phyloP scores from a whole-genome alignment of 2,113 vertebrate genomes.

The Ptychochromis oligacanthus region DNA sequence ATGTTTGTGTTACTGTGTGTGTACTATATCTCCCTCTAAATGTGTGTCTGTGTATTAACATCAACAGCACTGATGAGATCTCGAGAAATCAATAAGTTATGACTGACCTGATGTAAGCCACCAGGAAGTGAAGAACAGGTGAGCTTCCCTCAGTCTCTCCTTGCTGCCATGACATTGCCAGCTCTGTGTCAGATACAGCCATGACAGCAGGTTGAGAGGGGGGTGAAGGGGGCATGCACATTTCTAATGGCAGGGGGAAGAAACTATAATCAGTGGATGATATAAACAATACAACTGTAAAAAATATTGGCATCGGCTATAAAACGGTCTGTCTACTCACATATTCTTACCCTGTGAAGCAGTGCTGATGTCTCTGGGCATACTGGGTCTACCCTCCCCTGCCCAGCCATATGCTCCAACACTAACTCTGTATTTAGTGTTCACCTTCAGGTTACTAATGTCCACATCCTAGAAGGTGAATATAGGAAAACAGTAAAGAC shows the following conservation, averaged over 20 bases:
- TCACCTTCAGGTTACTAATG: slow-evolving; percentile 85
- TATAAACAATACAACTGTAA: neutral
- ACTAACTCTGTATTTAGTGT: slow-evolving; percentile 85
- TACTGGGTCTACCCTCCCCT: slow-evolving; percentile 88
- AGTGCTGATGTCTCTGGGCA: slow-evolving; percentile 86
- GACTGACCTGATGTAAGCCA: slow-evolving; percentile 91
- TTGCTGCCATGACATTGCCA: slow-evolving; percentile 92
- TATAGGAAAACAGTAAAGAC: neutral
- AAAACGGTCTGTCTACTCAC: slow-evolving; percentile 7
- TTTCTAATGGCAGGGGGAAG: slow-evolving; percentile 76
- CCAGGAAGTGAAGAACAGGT: slow-evolving; percentile 86
- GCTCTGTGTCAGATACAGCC: slow-evolving; percentile 91
- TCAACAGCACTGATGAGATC: neutral
- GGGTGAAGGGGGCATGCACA: slow-evolving; percentile 86
- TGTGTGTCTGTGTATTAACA: neutral
- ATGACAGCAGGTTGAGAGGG: slow-evolving; percentile 84
- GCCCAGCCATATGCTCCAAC: slow-evolving; percentile 87
- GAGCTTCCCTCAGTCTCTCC: slow-evolving; percentile 84
- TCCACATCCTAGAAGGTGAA: slow-evolving; percentile 83
- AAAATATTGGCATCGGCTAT: neutral
- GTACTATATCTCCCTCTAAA: neutral
- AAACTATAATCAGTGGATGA: neutral
- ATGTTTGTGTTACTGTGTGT: neutral
- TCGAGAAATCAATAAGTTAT: neutral
- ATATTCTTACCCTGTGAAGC: slow-evolving; percentile 85